Conservation (phyloP, 2,113 vertebrate genomes). For the Corythaixoides concolor region DNA sequence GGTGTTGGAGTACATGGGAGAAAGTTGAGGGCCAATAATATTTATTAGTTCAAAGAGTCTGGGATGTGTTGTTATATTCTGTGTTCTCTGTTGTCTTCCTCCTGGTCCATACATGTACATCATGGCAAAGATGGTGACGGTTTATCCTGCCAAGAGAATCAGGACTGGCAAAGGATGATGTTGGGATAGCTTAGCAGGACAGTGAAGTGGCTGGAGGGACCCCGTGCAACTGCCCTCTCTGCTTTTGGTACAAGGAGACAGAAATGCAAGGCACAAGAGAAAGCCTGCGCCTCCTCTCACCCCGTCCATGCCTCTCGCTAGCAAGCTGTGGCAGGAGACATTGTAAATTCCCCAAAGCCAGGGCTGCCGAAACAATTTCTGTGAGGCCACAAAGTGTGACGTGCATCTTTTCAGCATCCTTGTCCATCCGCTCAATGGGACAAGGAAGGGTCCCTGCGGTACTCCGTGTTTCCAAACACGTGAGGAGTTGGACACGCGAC, state of each 20-base stretch:
- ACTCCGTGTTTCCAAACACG: neutral
- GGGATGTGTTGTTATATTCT: neutral
- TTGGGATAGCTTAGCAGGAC: neutral
- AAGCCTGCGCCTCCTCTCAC: neutral
- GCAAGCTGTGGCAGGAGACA: neutral
- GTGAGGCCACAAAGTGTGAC: neutral
- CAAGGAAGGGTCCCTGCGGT: neutral
- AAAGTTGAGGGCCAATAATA: neutral
- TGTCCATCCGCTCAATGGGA: neutral
- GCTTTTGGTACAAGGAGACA: neutral
- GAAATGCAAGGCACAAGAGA: neutral
- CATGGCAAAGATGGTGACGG: neutral
- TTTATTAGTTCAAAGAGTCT: neutral
- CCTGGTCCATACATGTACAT: neutral
- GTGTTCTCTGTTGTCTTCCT: neutral
- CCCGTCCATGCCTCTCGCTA: neutral
- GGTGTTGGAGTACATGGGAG: neutral
- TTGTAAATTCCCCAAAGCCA: neutral
- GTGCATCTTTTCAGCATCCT: neutral
- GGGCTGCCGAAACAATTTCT: neutral
- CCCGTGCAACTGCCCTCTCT: neutral
- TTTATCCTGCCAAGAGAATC: neutral
- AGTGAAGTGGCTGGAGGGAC: neutral
- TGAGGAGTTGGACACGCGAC: accelerated
- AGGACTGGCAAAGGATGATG: neutral